These are phyloP conservation scores for Formica exsecta DNA, from an alignment of 1,140 invertebrate species.

Conservation along the genomic window DNA sequence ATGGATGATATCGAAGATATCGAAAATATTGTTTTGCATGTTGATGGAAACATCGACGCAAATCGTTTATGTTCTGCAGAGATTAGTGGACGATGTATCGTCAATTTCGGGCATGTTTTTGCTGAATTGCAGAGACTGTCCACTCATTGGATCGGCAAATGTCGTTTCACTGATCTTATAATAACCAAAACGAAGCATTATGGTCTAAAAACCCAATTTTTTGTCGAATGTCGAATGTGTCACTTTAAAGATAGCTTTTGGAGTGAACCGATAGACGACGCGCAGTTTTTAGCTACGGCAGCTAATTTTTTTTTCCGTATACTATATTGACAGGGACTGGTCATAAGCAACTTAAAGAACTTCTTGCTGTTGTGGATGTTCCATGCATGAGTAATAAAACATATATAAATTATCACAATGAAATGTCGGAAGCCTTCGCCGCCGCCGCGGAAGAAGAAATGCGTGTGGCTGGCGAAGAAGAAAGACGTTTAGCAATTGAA, in stretches of 20 bases:
- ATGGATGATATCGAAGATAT: no score
- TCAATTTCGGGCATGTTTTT: neutral
- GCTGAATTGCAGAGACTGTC: neutral
- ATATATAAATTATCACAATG: no score
- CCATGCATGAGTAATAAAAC: no score
- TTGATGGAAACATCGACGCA: neutral
- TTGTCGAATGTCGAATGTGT: conserved; percentile 59
- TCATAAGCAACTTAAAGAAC: no score
- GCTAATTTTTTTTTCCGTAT: no score
- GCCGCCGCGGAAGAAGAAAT: no score
- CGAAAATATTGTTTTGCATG: neutral
- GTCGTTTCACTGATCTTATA: conserved; percentile 1
- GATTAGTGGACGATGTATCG: neutral
- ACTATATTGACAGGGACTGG: no score
- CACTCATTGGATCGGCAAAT: neutral
- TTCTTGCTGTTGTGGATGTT: no score
- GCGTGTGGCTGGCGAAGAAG: no score
- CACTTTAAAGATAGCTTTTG: neutral
- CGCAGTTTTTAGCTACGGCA: no score
- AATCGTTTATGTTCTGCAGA: neutral
- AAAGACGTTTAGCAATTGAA: no score
- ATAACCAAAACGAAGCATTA: neutral
- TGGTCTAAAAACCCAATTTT: neutral
- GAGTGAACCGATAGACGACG: conserved; percentile 4
- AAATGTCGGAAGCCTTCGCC: no score